Evolutionary conservation across 1,140 invertebrate species (phyloP).

Genomic region (Drosophila nannoptera): DNA sequence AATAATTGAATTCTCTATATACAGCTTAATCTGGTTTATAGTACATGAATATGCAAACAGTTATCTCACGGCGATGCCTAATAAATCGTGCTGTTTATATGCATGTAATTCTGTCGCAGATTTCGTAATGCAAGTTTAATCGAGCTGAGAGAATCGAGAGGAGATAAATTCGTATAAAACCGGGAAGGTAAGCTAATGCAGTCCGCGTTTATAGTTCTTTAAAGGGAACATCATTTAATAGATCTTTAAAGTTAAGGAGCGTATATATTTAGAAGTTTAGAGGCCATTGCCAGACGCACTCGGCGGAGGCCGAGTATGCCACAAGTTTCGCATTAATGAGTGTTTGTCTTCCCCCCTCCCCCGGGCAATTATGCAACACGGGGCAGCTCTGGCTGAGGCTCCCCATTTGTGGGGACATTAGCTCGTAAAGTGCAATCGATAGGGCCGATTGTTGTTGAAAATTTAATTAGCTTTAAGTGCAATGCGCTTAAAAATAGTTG

Average conservation of each 20-base stretch:
- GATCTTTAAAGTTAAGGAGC: too few relatives aligned
- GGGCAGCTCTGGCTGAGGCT: not conserved
- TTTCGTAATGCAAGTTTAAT: not conserved
- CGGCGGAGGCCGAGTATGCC: slow-evolving; percentile 12
- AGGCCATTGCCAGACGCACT: slow-evolving; percentile 27
- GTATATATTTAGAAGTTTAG: too few relatives aligned
- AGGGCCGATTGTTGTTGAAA: slow-evolving; percentile 40
- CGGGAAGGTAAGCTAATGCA: too few relatives aligned
- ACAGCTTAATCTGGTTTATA: not conserved
- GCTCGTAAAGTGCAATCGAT: slow-evolving; percentile 56
- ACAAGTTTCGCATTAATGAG: slow-evolving; percentile 43
- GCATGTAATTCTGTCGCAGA: not conserved
- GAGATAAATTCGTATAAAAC: not conserved
- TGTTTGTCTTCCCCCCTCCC: slow-evolving; percentile 15
- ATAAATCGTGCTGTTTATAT: not conserved
- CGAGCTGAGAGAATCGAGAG: not conserved
- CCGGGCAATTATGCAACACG: slow-evolving; percentile 21
- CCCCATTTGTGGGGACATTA: slow-evolving; percentile 1
- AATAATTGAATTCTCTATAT: not conserved
- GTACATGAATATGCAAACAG: not conserved
- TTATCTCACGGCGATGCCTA: not conserved
- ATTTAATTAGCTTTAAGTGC: slow-evolving; percentile 69
- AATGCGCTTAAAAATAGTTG: slow-evolving; percentile 44
- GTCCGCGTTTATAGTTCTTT: too few relatives aligned
- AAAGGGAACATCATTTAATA: too few relatives aligned